Evolutionary conservation across 2,888 invertebrate genomes (phyloP).

Genomic region (Dione juno): DNA sequence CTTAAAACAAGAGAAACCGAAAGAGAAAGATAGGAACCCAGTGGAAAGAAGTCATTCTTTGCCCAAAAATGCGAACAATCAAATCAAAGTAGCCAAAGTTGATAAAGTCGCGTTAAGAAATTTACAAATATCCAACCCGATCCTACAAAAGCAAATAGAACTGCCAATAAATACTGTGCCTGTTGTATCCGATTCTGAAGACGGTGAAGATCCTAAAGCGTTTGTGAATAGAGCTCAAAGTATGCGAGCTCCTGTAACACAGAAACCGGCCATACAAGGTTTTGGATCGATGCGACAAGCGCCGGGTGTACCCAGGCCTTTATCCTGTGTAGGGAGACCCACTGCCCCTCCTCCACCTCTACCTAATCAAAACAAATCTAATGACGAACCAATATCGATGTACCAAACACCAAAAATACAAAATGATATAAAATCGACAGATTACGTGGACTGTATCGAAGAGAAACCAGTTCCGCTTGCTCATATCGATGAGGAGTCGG

Average conservation of each 20-base stretch:
- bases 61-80: conserved; percentile 83
- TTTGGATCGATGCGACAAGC: conserved; percentile 93
- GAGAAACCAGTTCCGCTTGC: conserved; percentile 85
- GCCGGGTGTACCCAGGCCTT: conserved; percentile 86
- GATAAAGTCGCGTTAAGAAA: conserved; percentile 89
- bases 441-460: conserved; percentile 92
- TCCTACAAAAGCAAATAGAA: conserved; percentile 87
- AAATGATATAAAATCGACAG: conserved; percentile 70
- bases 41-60: conserved; percentile 83
- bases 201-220: conserved; percentile 80
- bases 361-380: conserved; percentile 67
- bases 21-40: conserved; percentile 77
- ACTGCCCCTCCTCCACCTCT: conserved; percentile 90
- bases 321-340: conserved; percentile 89
- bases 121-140: conserved; percentile 92
- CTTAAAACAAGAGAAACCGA: conserved; percentile 84
- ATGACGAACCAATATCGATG: conserved; percentile 64
- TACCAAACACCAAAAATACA: conserved; percentile 83
- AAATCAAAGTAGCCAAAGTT: conserved; percentile 85
- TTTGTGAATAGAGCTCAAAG: conserved; percentile 91
- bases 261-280: conserved; percentile 86
- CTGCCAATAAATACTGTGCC: conserved; percentile 84
- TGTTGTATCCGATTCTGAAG: conserved; percentile 80
- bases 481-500: conserved; percentile 85
- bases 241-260: conserved; percentile 86